A percentile compares a stretch with the other conserved stretches of the same genome.
These are phyloP conservation scores for Sericinus montela DNA, from an alignment of 2,888 invertebrate species.

Conservation along the genomic window DNA sequence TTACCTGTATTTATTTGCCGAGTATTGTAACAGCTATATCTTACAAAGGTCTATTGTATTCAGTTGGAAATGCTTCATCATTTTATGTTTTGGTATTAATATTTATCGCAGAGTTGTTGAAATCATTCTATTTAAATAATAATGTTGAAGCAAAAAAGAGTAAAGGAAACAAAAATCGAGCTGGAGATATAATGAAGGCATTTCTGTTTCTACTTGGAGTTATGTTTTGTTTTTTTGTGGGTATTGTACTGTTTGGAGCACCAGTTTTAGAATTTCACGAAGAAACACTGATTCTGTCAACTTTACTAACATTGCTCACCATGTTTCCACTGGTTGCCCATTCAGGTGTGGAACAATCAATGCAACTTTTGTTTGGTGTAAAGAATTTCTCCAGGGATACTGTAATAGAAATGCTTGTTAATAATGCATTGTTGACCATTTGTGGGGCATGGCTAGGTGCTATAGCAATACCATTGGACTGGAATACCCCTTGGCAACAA, in stretches of 20 bases:
- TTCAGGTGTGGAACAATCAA: constrained; percentile 77
- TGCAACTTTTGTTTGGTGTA: constrained; percentile 75
- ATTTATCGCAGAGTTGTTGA: constrained; percentile 76
- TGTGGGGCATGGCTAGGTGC: constrained; percentile 92
- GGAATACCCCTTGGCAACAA: constrained; percentile 93
- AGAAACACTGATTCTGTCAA: constrained; percentile 83
- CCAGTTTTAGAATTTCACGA: constrained; percentile 81
- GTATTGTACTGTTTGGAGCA: constrained; percentile 84
- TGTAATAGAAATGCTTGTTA: constrained; percentile 76
- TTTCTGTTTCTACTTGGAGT: constrained; percentile 61
- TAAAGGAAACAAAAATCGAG: constrained; percentile 57
- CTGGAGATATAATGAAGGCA: constrained; percentile 74
- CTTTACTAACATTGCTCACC: constrained; percentile 80
- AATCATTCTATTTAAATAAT: constrained; percentile 62
- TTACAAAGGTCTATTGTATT: constrained; percentile 78
- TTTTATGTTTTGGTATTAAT: constrained; percentile 62
- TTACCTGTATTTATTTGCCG: constrained; percentile 82
- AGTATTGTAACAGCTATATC: constrained; percentile 77
- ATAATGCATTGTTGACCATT: constrained; percentile 78
- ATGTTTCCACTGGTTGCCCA: constrained; percentile 82
- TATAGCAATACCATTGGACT: constrained; percentile 92
- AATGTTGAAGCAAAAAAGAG: constrained; percentile 54
- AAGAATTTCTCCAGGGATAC: constrained; percentile 71
- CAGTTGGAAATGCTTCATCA: constrained; percentile 78
- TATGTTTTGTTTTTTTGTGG: constrained; percentile 75